Evolutionary conservation across 2,888 invertebrate species (phyloP), one percentile per base, ranked within the genome.

Genomic region (Sesamia inferens): DNA sequence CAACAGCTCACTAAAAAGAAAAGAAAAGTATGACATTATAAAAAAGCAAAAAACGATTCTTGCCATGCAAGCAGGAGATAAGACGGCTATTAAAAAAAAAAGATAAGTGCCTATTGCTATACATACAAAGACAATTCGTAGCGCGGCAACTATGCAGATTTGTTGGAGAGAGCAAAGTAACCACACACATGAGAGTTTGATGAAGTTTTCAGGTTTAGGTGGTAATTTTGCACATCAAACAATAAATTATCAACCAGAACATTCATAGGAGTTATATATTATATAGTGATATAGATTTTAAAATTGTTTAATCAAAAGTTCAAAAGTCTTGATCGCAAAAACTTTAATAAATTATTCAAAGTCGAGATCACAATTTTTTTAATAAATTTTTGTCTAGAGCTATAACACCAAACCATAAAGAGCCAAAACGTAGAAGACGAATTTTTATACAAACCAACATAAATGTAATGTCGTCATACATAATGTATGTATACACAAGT

Each of bases 41-140:
- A n/a, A n/a, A n/a, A n/a, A n/a, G n/a, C n/a, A n/a, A n/a, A n/a
- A n/a, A n/a, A n/a, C n/a, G n/a, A n/a, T n/a, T n/a, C n/a, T n/a
- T n/a, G n/a, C n/a, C n/a, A n/a, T n/a, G n/a, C n/a, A n/a, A n/a
- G n/a, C n/a, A n/a, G n/a, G n/a, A n/a, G n/a, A n/a, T n/a, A n/a
- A n/a, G n/a, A n/a, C n/a, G n/a, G n/a, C n/a, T n/a, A n/a, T n/a
- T n/a, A n/a, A n/a, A n/a, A n/a, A n/a, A n/a, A n/a, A n/a, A n/a
- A n/a, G n/a, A 7, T 55, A 48, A 68, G 66, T 51, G 67, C 69
- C 67, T 57, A 68, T 72, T 63, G 55, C 61, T 75, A 11, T 68
- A 4, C 14, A 62, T 66, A 51, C 48, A 19, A 31, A 54, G 57
- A 55, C 55, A 54, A 59, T 57, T 39, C 13, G 51, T 19, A n/a